phyloP scores from a whole-genome alignment of 2,888 invertebrate genomes.

The Coelinius sp. region DNA sequence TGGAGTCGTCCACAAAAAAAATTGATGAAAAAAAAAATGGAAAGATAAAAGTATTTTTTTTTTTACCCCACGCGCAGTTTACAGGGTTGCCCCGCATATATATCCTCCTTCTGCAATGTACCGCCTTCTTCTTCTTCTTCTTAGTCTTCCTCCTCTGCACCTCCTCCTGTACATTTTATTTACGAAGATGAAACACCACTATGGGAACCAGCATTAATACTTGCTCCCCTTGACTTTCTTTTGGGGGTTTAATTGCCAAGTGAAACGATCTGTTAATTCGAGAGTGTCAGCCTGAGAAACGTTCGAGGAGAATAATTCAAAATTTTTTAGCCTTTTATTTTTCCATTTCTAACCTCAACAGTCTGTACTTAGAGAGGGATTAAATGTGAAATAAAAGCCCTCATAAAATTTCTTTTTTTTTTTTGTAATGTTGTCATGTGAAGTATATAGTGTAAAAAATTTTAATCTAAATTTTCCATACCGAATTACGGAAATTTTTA shows the following conservation, averaged over 20 bases:
- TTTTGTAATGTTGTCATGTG: not conserved
- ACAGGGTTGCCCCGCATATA: slow-evolving; percentile 13
- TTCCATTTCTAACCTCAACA: not conserved
- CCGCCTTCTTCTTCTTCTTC: slow-evolving; percentile 42
- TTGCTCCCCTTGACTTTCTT: not conserved
- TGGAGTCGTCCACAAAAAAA: slow-evolving; percentile 41
- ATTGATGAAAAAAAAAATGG: slow-evolving; percentile 2
- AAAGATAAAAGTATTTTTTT: not conserved
- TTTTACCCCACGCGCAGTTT: slow-evolving; percentile 8
- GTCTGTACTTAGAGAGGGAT: not conserved
- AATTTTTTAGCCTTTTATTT: not conserved
- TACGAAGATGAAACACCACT: slow-evolving; percentile 39
- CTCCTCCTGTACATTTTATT: slow-evolving; percentile 35
- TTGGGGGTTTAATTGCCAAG: slow-evolving; percentile 64
- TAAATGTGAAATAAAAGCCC: not conserved
- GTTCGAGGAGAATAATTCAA: slow-evolving; percentile 5
- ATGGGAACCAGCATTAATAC: slow-evolving; percentile 55
- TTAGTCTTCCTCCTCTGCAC: slow-evolving; percentile 21
- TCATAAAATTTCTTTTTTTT: not conserved
- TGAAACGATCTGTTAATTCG: slow-evolving; percentile 66
- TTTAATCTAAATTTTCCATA: no score
- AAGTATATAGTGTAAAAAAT: no score
- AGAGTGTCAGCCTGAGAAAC: slow-evolving; percentile 63
- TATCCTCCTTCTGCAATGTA: slow-evolving; percentile 13
- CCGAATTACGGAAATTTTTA: no score